Base-by-base conservation (phyloP, 2,113 vertebrate genomes). In the Orientallactaga bullata region DNA sequence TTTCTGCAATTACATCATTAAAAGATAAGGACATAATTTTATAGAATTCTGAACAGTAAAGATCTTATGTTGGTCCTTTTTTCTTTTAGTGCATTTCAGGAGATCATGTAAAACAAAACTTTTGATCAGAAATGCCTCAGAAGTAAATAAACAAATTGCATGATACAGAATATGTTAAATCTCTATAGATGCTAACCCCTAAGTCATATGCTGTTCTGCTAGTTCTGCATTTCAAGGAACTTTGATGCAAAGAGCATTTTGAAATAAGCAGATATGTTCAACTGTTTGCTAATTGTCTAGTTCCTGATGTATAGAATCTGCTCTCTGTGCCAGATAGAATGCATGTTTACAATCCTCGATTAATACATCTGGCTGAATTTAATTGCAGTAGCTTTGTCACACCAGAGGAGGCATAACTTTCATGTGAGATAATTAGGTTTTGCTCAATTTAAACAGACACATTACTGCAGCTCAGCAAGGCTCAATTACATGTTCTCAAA, bases 341-440 rank as follows among this genome's bases (percentile, higher is more conserved):
- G 77, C 88, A 51, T 97, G 96, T 98, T 98, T 98, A 97, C 96
- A 97, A 97, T 96, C 96, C 96, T 97, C 96, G 97, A 23, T 94
- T 94, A 96, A 97, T 98, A 97, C 94, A 98, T 97, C 97, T 97
- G 98, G 95, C 95, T 97, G 95, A 97, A 95, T 98, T 97, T 98
- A 98, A 98, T 98, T 97, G 97, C 96, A 97, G 98, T 97, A 98
- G 95, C 97, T 97, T 97, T 98, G 96, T 97, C 42, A 17, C 97
- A 98, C 98, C 98, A 98, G 97, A 98, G 97, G 97, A 98, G 97
- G 97, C 98, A 98, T 98, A 98, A 98, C 97, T 98, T 98, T 98
- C 97, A 97, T 97, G 96, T 32, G 79, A 98, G 97, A 97, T 98
- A 98, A 98, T 98, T 98, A 98, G 96, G 97, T 98, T 98, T 98